Evolutionary conservation across 1,140 invertebrate species (phyloP), one percentile per base, ranked within the genome.

Genomic region (Solen grandis): DNA sequence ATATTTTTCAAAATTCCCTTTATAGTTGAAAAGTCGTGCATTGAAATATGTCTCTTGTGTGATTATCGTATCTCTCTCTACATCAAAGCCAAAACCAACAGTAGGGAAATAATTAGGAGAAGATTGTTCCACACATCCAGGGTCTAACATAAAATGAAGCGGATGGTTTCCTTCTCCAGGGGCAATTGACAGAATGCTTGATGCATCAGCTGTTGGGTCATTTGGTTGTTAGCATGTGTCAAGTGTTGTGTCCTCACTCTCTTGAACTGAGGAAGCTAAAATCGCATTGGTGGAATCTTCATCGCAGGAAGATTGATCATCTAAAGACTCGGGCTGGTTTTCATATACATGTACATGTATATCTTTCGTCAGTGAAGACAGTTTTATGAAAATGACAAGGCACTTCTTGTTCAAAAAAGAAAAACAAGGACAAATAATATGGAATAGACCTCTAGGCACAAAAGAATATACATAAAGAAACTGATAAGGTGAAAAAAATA

Each of bases 1-100:
- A 38, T 52, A 59, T 22, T 29, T 31, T n/a, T 27, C 19, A 66
- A 74, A 73, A 31, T n/a, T 55, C 22, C 78, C 78, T 52, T 50
- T 41, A 36, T 35, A 38, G 52, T 80, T 73, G 5, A 73, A 66
- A 4, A 81, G 52, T 29, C 78, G 36, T 16, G 59, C 60, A 55
- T 81, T 73, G 60, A 81, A 73, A 29, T 81, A 81, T 66, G 65
- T 81, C 36, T 74, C 74, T 38, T 41, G 69, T n/a, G 59, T 73
- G 13, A 81, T 50, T 25, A 36, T 54, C 10, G 31, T 57, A 2
- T 55, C 46, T 65, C 50, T 52, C 1, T 38, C 38, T 22, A 36
- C 46, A 55, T 66, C 59, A 73, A 73, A 81, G 16, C 78, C 78
- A 62, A 36, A 66, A 50, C 50, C 41, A 22, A 69, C 59, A 74